Conservation (phyloP, 1,140 invertebrate genomes). For the Diachasmimorpha longicaudata region DNA sequence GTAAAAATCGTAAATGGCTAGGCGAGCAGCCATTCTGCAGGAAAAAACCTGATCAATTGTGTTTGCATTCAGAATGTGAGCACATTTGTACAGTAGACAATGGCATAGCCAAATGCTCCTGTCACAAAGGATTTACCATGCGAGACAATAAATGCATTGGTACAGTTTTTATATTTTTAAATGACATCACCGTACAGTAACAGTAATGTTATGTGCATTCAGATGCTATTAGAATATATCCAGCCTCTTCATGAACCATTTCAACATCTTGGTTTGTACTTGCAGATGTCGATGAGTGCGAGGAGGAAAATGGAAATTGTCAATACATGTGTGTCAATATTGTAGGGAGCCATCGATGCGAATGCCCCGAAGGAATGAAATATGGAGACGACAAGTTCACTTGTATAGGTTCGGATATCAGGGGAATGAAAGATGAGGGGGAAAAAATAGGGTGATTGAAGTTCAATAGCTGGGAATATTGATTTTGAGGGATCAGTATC, state of each 20-base stretch:
- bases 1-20: conserved; percentile 55
- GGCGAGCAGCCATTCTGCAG: conserved; percentile 53
- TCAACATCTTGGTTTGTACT: conserved; percentile 37
- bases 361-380: conserved; percentile 60
- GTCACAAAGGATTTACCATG: conserved; percentile 57
- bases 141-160: conserved; percentile 54
- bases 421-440: background rate
- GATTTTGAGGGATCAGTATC: no score
- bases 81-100: conserved; percentile 61
- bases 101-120: conserved; percentile 58
- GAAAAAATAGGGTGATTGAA: background rate
- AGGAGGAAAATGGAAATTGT: conserved; percentile 73
- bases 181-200: background rate
- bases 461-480: background rate
- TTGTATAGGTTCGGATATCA: conserved; percentile 50
- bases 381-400: conserved; percentile 58
- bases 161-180: conserved; percentile 30
- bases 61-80: conserved; percentile 52
- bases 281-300: conserved; percentile 83
- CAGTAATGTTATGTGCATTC: background rate
- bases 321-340: conserved; percentile 67
- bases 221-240: background rate
- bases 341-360: conserved; percentile 63
- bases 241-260: background rate
- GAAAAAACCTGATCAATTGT: conserved; percentile 43